These are phyloP conservation scores for Noctua comes DNA, from an alignment of 2,888 invertebrate genomes.

Conservation along the genomic window DNA sequence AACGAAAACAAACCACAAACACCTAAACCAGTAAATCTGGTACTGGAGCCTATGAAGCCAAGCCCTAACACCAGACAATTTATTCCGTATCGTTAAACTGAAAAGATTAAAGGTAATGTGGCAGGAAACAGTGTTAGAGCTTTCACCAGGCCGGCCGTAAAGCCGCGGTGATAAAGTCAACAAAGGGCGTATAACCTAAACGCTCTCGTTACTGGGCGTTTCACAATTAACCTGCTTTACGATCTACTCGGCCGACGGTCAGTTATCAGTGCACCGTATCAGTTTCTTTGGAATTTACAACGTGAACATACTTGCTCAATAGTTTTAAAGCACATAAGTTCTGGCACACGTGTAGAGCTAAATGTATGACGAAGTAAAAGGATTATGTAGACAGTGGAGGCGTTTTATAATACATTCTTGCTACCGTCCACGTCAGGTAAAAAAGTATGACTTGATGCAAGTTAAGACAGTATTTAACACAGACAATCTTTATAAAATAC, in stretches of 20 bases:
- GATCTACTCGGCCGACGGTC: slow-evolving; percentile 63
- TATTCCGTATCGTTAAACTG: slow-evolving; percentile 59
- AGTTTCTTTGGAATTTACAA: slow-evolving; percentile 63
- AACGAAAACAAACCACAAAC: slow-evolving; percentile 2
- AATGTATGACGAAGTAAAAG: neutral
- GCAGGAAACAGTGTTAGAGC: slow-evolving; percentile 60
- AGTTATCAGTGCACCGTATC: slow-evolving; percentile 68
- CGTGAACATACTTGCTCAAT: slow-evolving; percentile 53
- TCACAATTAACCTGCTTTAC: slow-evolving; percentile 69
- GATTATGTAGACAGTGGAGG: neutral
- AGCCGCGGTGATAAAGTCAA: slow-evolving; percentile 67
- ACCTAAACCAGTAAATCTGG: neutral
- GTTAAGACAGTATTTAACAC: too few species aligned
- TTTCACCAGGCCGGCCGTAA: slow-evolving; percentile 65
- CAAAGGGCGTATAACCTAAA: slow-evolving; percentile 69
- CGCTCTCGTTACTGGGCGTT: slow-evolving; percentile 61
- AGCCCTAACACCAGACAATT: slow-evolving; percentile 37
- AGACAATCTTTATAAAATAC: neutral
- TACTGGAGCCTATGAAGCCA: neutral
- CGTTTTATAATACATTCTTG: neutral
- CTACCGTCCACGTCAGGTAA: neutral
- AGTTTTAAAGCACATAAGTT: slow-evolving; percentile 34
- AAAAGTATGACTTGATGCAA: neutral
- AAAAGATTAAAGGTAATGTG: slow-evolving; percentile 66
- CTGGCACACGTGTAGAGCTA: neutral